Base-by-base conservation (phyloP, 53 echinoderm and acorn worm genomes). In the Crossaster papposus region DNA sequence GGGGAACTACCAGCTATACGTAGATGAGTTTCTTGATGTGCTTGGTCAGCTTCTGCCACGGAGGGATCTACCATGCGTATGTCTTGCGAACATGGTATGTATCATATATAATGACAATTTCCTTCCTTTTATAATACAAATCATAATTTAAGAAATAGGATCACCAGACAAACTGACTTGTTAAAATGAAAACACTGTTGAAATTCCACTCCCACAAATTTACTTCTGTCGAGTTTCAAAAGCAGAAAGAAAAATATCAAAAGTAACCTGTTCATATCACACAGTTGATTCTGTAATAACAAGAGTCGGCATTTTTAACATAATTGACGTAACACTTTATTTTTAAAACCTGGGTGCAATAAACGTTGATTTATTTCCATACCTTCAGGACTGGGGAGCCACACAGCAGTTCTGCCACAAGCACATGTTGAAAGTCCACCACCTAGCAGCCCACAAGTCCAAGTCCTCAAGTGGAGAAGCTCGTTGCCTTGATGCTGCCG, bases 41-140 rank as follows among this genome's bases (percentile, higher is more conserved):
- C 86, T 97, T 32, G 91, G 89, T 22, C 86, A 83, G 36, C 89
- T 95, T 12, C 91, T 95, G 14, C 75, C 80, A 24, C 72, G 88
- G 18, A 75, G 78, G 1, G 87, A 95, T 54, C 79, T 91, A 2
- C 97, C 97, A 5, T 80, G 79, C 28, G 88, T 97, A 38, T 95
- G 92, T 81, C 81, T 97, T 17, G 93, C 92, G 55, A 92, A 95
- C 79, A 94, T 92, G 95, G 97, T 97, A 76, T 35, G 91, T 71
- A 2, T n/a, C 6, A 9, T 44, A 9, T 44, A 44, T 44, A 44
- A 44, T 44, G 44, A 7, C 44, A 44, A 5, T 44, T 44, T 5
- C 5, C 5, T 7, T 44, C 1, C n/a, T 5, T 44, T 44, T 44
- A 44, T 1, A 44, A 44, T 44, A 5, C 9, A 44, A 44, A 44